Conservation (phyloP, 2,888 invertebrate species). For the Pseudanteris insignis region DNA sequence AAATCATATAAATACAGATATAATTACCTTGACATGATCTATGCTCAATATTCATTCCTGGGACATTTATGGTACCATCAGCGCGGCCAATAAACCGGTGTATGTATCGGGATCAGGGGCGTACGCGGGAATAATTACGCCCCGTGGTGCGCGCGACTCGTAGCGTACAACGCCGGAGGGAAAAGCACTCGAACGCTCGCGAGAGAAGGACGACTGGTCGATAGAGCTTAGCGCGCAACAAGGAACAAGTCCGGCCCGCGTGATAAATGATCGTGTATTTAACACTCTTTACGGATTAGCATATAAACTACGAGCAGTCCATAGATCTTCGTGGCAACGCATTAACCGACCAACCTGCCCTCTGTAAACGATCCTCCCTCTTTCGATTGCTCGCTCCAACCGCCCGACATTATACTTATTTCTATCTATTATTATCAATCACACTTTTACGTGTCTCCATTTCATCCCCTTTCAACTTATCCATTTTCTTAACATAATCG, state of each 20-base stretch:
- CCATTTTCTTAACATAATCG: no score
- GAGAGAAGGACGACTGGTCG: conserved; percentile 22
- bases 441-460: conserved; percentile 9
- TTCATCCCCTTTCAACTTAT: no score
- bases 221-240: conserved; percentile 45
- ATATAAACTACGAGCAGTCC: conserved; percentile 67
- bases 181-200: conserved; percentile 33
- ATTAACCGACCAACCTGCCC: conserved; percentile 60
- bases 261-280: conserved; percentile 67
- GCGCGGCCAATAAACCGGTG: conserved; percentile 23
- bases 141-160: conserved; percentile 32
- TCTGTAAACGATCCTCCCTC: conserved; percentile 44
- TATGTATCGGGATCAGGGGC: conserved; percentile 38
- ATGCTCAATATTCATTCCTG: conserved; percentile 34
- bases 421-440: conserved; percentile 26
- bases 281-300: conserved; percentile 67
- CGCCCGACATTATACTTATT: conserved; percentile 27
- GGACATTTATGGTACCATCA: conserved; percentile 34
- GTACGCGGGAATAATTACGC: conserved; percentile 43
- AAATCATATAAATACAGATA: conserved; percentile 37
- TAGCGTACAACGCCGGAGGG: conserved; percentile 34
- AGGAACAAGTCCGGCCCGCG: conserved; percentile 53
- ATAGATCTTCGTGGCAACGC: conserved; percentile 66
- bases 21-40: conserved; percentile 35
- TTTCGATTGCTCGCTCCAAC: conserved; percentile 24